Evolutionary conservation across 37 sponge, comb jelly and placozoan genomes (phyloP).

Genomic region (Spongia lamella): DNA sequence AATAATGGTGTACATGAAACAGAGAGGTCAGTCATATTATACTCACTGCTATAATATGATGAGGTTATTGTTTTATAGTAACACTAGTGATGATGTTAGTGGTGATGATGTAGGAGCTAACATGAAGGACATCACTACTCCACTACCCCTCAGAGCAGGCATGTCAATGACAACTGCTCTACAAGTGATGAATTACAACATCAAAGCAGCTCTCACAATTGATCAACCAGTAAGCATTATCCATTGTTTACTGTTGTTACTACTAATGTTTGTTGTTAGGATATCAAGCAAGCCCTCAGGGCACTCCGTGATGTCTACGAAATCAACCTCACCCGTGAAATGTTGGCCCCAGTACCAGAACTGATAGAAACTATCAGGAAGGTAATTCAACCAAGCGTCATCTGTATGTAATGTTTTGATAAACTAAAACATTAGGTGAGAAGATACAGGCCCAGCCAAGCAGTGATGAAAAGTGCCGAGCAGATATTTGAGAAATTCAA

Average conservation of each 20-base stretch:
- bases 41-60: no score
- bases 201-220: slow-evolving; percentile 53
- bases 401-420: not conserved
- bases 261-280: slow-evolving; percentile 10
- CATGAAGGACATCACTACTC: no score
- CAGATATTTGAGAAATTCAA: slow-evolving; percentile 36
- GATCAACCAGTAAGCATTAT: slow-evolving; percentile 41
- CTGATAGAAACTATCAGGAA: slow-evolving; percentile 58
- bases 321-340: slow-evolving; percentile 5
- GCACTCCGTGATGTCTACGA: slow-evolving; percentile 15
- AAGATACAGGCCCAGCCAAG: slow-evolving; percentile 11
- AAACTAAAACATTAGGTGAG: slow-evolving; percentile 8
- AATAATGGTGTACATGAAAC: no score
- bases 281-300: slow-evolving; percentile 23
- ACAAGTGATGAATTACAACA: slow-evolving; percentile 53
- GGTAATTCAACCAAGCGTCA: slow-evolving; percentile 19
- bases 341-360: slow-evolving; percentile 48
- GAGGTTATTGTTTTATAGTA: no score
- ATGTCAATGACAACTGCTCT: slow-evolving; percentile 35
- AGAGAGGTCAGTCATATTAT: no score
- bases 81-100: no score
- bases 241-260: no score
- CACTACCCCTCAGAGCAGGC: slow-evolving; percentile 2
- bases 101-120: no score
- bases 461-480: slow-evolving; percentile 28